These are phyloP conservation scores for Pipistrellus pygmaeus DNA, from an alignment of 2,797 vertebrate species.

Conservation along the genomic window DNA sequence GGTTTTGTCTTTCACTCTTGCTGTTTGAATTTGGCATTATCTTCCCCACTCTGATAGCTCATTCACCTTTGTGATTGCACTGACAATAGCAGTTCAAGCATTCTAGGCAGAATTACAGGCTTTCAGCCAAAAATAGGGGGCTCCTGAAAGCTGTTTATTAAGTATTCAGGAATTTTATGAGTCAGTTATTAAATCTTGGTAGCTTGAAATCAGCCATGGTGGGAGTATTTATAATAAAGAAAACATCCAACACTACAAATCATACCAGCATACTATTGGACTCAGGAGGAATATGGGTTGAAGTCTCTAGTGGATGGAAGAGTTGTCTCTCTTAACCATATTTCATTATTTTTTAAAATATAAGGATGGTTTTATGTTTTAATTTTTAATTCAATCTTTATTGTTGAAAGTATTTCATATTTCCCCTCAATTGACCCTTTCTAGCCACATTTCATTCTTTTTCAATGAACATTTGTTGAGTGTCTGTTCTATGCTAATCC, in stretches of 20 bases:
- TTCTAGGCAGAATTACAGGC: not conserved
- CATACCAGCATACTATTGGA: not conserved
- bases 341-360: slow-evolving; percentile 46
- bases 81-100: slow-evolving; percentile 22
- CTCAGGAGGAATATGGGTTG: slow-evolving; percentile 36
- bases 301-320: not conserved
- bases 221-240: slow-evolving; percentile 29
- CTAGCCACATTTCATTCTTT: slow-evolving; percentile 45
- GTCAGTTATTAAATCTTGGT: slow-evolving; percentile 51
- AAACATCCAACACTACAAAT: slow-evolving; percentile 15
- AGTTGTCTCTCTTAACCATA: slow-evolving; percentile 17
- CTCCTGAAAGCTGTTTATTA: not conserved
- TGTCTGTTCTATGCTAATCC: slow-evolving; percentile 18
- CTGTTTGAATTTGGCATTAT: slow-evolving; percentile 34
- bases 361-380: no score
- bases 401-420: no score
- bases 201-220: slow-evolving; percentile 44
- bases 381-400: no score
- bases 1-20: slow-evolving; percentile 45
- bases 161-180: slow-evolving; percentile 25
- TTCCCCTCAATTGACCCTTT: not conserved
- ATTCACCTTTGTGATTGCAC: slow-evolving; percentile 32
- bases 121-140: not conserved
- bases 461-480: slow-evolving; percentile 55
- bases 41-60: slow-evolving; percentile 6